Evolutionary conservation across 2,113 vertebrate species (phyloP), one percentile per base, ranked within the genome.

Genomic region (Planiliza haematocheilus): DNA sequence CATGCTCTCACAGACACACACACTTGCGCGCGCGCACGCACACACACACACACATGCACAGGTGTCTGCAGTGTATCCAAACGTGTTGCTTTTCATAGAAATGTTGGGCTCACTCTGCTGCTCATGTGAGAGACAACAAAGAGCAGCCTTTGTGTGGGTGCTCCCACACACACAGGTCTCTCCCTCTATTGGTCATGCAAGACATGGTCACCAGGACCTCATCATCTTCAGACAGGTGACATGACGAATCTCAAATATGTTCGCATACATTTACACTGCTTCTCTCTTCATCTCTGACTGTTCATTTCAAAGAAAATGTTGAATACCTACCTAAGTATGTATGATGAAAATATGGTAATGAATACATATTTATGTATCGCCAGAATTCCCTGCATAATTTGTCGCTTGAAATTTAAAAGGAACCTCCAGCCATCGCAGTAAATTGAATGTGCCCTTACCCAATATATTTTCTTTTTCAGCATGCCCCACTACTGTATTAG

Each of bases 61-160:
- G 79, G 60, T 86, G 72, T 83, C 86, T 80, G 64, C 10, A 62
- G 83, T 76, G 88, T 90, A 51, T 74, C 57, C 69, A 76, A 24
- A 60, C 70, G 53, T 85, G 81, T 79, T 85, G 81, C 81, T 88
- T 87, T 90, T 88, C 73, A 90, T 81, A 82, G 76, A 91, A 69
- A 90, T 82, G 75, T 90, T 90, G 81, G 84, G 78, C 67, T 86
- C 83, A 70, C 71, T 77, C 87, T 86, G 13, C 59, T 79, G 76
- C 88, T 84, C 76, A 49, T 83, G 73, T 88, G 83, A 91, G 77
- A 87, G 84, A 90, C 77, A 86, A 67, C 71, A 77, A 42, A 87
- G 70, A 80, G 82, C 48, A 72, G 72, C 46, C 51, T 46, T 70
- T 43, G 62, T 50, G 52, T 72, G 51, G 21, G 21, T 14, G 24